These are phyloP conservation scores for Micromys minutus DNA, from an alignment of 2,113 vertebrate species.

Conservation along the genomic window DNA sequence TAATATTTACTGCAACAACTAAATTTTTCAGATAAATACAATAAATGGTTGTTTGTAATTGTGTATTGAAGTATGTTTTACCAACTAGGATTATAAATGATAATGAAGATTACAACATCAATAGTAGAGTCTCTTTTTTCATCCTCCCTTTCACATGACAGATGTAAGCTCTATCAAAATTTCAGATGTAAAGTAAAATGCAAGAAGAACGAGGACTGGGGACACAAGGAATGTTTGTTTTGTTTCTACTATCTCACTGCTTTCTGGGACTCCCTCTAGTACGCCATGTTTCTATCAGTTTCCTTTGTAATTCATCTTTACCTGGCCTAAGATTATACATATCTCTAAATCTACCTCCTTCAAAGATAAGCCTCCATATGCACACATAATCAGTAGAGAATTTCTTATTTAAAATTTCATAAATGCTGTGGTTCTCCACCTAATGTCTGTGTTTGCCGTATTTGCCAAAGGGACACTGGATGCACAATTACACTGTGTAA, in stretches of 20 bases:
- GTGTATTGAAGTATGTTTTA: neutral
- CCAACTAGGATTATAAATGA: neutral
- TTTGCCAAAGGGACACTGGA: neutral
- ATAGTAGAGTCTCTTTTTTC: neutral
- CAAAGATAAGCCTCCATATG: neutral
- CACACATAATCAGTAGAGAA: neutral
- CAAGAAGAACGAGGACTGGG: neutral
- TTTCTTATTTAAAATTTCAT: conserved; percentile 7
- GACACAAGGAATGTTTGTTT: neutral
- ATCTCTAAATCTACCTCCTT: neutral
- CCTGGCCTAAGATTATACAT: neutral
- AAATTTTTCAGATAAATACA: neutral
- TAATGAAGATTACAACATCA: neutral
- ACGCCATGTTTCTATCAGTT: neutral
- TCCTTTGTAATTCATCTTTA: neutral
- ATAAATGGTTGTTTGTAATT: neutral
- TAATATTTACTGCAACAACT: no score
- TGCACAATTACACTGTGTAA: neutral
- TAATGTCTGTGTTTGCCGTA: neutral
- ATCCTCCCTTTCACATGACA: neutral
- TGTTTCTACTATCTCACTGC: neutral
- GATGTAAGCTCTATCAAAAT: neutral
- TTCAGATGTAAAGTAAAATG: neutral
- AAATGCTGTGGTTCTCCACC: neutral
- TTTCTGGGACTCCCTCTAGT: neutral